Base-by-base conservation (phyloP, 2,888 invertebrate species). In the Drosophila paramelanica region DNA sequence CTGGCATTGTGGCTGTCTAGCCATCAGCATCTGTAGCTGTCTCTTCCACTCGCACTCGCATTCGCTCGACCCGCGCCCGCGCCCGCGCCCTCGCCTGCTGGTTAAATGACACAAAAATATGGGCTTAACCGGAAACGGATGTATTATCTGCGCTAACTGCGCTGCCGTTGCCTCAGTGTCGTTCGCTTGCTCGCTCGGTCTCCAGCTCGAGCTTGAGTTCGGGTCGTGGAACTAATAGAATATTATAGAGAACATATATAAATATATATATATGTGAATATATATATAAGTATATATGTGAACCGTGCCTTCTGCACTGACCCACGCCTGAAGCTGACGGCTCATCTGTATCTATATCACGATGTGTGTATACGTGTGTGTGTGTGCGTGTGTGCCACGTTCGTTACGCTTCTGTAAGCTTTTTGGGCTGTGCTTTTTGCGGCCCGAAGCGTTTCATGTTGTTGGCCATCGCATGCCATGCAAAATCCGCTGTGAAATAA, bases 91-190 rank as follows among this genome's bases (percentile, higher is more conserved):
- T 43, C 25, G 23, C 46, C 27, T 14, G 25, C 57, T 62, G 52
- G 65, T 74, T 80, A 89, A 88, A 91, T 89, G 90, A 84, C 88
- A 89, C 88, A 88, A 88, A 90, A 92, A 91, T 89, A 91, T 92
- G 92, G 92, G 92, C 92, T 91, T 91, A 92, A 92, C 92, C 92
- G 92, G 92, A 92, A 92, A 91, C 92, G 92, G 92, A 92, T 91
- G 91, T 92, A 92, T 92, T 92, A 92, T 92, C 92, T 92, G 92
- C 92, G 92, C 92, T 91, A 92, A 92, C 92, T 92, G 90, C 86
- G 89, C 90, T 85, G 88, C 65, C 72, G 66, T 77, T 62, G 76
- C 38, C 46, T 42, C 64, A 43, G 53, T 53, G 56, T 31, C 51
- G 46, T 51, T 67, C 67, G 56, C 33, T 42, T 55, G 72, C 71